phyloP scores from a whole-genome alignment of 2,888 invertebrate genomes.

The Meganola albula region DNA sequence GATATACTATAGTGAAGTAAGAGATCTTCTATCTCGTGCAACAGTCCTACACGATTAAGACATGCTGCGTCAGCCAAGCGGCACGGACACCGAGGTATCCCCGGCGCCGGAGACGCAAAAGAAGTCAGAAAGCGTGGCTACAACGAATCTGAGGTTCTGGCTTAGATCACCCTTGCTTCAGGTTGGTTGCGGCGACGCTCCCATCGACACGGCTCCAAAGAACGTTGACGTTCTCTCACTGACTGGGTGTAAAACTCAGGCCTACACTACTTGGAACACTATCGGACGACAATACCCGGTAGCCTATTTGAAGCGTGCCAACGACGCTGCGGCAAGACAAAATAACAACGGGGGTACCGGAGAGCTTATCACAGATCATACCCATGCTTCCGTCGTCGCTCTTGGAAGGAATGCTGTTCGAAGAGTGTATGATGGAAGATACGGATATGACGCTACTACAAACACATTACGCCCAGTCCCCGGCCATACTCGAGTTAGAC shows the following conservation, averaged over 20 bases:
- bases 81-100: background rate
- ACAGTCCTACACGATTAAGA: background rate
- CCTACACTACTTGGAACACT: background rate
- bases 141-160: background rate
- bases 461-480: background rate
- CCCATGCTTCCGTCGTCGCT: background rate
- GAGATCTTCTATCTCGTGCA: too few species aligned
- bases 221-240: background rate
- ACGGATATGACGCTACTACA: background rate
- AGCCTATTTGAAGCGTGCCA: background rate
- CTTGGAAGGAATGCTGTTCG: background rate
- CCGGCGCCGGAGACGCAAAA: background rate
- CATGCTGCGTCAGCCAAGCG: background rate
- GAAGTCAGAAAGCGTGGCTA: background rate
- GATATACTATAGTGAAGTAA: too few species aligned
- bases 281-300: background rate
- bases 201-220: background rate
- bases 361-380: background rate
- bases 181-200: background rate
- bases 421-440: background rate
- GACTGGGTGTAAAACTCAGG: conserved; percentile 1
- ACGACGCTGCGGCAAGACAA: background rate
- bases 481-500: background rate
- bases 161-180: background rate
- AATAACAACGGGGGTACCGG: background rate